Base-by-base conservation (phyloP, 2,797 vertebrate species). In the Platyrinchus mystaceus region DNA sequence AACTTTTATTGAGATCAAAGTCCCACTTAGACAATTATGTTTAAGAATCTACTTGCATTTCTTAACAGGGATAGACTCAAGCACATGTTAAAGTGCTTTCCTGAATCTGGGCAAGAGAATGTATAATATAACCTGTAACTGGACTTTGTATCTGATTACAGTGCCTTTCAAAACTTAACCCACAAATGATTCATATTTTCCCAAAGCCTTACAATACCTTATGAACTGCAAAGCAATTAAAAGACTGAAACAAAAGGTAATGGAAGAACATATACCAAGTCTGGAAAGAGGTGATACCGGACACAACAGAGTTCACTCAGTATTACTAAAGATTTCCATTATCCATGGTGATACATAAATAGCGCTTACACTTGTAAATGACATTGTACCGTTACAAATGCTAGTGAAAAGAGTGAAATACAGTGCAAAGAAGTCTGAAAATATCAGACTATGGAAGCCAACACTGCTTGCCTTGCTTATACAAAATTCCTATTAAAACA, bases 241-340 rank as follows among this genome's bases (percentile, higher is more conserved):
- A 95, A 87, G 56, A 77, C 52, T 52, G 50, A 88, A 95, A 91
- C 63, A 77, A 95, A 93, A 89, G 60, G 80, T 70, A 93, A 91
- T 91, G 90, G 85, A 94, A 97, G 93, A 95, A 93, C 52, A 52
- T 47, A 75, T 89, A 94, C 46, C 52, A 92, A 82, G 56, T 90
- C 59, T 95, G 90, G 86, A 97, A 95, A 84, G 83, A 93, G 55
- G 26, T 71, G 47, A 55, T 26, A 93, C 67, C 2, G 11, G 77
- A 73, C 52, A 77, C 55, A 90, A 63, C 10, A 69, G 34, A 20
- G 20, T 84, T 90, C 78, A 70, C 4, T 79, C 39, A 50, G 24
- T 60, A 60, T 85, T 87, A 60, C 67, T 95, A 64, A 59, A 74
- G 74, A 82, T 89, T 96, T 94, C 78, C 81, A 44, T 93, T 84